Percentiles rank a stretch among this genome's conserved stretches.
phyloP scores from a whole-genome alignment of 2,888 invertebrate genomes.

The Tolmerus cingulatus region DNA sequence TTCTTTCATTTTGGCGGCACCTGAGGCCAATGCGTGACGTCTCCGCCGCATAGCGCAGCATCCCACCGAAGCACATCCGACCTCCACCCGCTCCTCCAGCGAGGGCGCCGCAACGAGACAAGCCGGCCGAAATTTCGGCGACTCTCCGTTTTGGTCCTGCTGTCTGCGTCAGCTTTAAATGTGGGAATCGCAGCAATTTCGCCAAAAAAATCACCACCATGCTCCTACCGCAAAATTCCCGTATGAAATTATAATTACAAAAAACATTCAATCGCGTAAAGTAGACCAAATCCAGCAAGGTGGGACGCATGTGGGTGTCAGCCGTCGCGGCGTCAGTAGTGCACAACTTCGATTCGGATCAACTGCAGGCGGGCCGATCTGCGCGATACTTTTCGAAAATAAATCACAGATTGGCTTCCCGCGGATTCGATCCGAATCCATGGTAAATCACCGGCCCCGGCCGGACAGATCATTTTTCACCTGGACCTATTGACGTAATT shows the following conservation, averaged over 20 bases:
- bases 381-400: not conserved
- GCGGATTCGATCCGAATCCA: not conserved
- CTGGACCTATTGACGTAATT: slow-evolving; percentile 21
- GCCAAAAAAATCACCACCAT: not conserved
- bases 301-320: not conserved
- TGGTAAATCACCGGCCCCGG: not conserved
- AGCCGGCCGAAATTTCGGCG: not conserved
- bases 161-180: not conserved
- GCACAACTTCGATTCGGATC: not conserved
- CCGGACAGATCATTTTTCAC: slow-evolving; percentile 18
- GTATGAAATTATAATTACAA: not conserved
- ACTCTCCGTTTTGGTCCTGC: not conserved
- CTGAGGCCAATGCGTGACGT: slow-evolving; percentile 14
- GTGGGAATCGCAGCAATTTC: not conserved
- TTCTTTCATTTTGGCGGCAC: slow-evolving; percentile 16
- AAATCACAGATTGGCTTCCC: slow-evolving; percentile 26
- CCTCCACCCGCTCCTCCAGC: not conserved
- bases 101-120: not conserved
- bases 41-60: not conserved
- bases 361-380: not conserved
- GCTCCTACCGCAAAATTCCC: not conserved
- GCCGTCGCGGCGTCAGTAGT: not conserved
- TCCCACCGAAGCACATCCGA: not conserved
- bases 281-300: not conserved
- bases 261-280: not conserved